Evolutionary conservation across 2,113 vertebrate species (phyloP), one percentile per base, ranked within the genome.

Genomic region (Lichenostomus cassidix): DNA sequence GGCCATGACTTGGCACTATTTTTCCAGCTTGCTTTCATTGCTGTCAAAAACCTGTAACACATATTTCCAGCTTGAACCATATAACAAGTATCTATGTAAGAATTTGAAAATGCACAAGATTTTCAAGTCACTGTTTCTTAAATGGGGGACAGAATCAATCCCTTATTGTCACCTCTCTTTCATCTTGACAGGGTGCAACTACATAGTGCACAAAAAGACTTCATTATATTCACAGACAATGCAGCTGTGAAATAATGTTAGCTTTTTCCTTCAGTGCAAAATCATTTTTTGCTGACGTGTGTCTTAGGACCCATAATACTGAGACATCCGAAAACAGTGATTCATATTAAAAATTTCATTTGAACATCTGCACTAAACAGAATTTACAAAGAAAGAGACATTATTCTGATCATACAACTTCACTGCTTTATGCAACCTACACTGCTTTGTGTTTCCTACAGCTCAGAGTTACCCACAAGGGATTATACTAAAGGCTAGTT

Each of bases 221-320:
- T 91, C 68, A 87, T 86, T 86, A 68, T 62, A 94, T 85, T 87
- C 85, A 89, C 33, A 89, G 78, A 91, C 80, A 95, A 92, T 87
- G 74, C 79, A 96, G 95, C 92, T 96, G 64, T 80, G 81, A 62
- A 90, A 80, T 81, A 96, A 94, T 63, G 88, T 78, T 94, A 89
- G 87, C 89, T 97, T 94, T 90, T 83, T 79, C 90, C 89, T 97
- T 95, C 86, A 69, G 68, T 42, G 65, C n/a, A 89, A 94, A 94
- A 83, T 65, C 27, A 7, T 81, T 78, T 88, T 93, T 93, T 88
- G 93, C 76, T 82, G 69, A 93, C 56, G 60, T 83, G 79, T 85
- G 76, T 94, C 80, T 96, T 75, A 95, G 67, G 78, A 92, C 60
- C 35, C 71, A 70, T 90, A 97, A 97, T 67, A 76, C 58, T 60